Conservation (phyloP, 2,797 vertebrate genomes). For the Salmo trutta region DNA sequence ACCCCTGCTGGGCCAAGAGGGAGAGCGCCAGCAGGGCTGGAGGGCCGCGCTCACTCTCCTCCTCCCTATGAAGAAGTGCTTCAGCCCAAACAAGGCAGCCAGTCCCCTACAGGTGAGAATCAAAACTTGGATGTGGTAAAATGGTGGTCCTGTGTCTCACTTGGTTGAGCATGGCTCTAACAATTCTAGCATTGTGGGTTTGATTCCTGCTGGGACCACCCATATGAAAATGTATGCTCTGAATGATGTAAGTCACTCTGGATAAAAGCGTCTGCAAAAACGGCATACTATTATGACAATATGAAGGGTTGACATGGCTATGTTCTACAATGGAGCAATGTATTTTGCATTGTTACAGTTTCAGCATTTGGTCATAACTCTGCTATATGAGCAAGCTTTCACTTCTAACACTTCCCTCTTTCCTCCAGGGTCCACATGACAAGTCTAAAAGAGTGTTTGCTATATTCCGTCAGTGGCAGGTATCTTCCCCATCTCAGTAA, state of each 20-base stretch:
- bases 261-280: neutral
- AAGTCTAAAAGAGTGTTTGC: constrained; percentile 93
- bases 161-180: neutral
- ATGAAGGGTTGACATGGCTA: neutral
- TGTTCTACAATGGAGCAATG: neutral
- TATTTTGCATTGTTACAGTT: neutral
- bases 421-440: constrained; percentile 83
- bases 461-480: constrained; percentile 93
- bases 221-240: neutral
- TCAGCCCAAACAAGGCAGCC: constrained; percentile 50
- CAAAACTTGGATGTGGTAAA: fast-evolving
- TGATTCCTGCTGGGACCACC: neutral
- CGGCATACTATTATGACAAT: neutral
- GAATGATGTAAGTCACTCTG: neutral
- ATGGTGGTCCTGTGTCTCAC: neutral
- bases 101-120: constrained; percentile 76
- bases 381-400: neutral
- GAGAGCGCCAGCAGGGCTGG: constrained; percentile 81
- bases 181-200: neutral
- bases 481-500: constrained; percentile 76
- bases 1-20: constrained; percentile 17
- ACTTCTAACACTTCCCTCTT: constrained; percentile 12
- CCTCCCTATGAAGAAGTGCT: constrained; percentile 76
- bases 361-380: neutral
- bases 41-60: constrained; percentile 79